phyloP scores from a whole-genome alignment of 2,113 vertebrate species.

The Hemiprocne comata region DNA sequence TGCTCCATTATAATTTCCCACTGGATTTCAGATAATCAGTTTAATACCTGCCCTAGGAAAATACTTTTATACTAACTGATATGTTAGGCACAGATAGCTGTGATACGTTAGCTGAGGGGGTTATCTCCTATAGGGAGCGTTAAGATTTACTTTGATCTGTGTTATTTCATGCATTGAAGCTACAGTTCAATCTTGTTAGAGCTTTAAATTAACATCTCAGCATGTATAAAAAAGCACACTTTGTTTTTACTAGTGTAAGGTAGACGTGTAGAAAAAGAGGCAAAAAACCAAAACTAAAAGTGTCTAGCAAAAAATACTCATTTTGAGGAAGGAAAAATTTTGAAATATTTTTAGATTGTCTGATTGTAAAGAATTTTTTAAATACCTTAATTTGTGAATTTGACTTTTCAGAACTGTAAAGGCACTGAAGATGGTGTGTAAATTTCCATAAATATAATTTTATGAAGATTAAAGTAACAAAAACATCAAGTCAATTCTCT shows the following conservation, averaged over 20 bases:
- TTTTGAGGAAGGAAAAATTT: not conserved
- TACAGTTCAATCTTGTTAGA: not conserved
- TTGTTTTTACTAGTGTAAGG: not conserved
- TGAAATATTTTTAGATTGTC: not conserved
- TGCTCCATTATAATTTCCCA: rapidly evolving
- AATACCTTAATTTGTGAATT: not conserved
- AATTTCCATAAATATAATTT: not conserved
- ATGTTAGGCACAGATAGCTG: not conserved
- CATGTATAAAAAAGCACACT: not conserved
- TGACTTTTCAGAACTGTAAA: not conserved
- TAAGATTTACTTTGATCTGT: not conserved
- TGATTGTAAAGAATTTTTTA: not conserved
- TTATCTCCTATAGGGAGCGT: not conserved
- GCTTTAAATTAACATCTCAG: not conserved
- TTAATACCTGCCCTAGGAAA: not conserved
- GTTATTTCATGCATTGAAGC: not conserved
- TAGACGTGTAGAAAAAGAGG: not conserved
- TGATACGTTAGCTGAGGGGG: not conserved
- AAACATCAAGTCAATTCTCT: not conserved
- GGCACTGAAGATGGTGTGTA: not conserved
- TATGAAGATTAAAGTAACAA: not conserved
- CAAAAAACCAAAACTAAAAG: not conserved
- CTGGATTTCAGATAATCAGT: not conserved
- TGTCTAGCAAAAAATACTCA: not conserved
- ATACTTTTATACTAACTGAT: not conserved